phyloP scores from a whole-genome alignment of 2,888 invertebrate species.

The Cybosia mesomella region DNA sequence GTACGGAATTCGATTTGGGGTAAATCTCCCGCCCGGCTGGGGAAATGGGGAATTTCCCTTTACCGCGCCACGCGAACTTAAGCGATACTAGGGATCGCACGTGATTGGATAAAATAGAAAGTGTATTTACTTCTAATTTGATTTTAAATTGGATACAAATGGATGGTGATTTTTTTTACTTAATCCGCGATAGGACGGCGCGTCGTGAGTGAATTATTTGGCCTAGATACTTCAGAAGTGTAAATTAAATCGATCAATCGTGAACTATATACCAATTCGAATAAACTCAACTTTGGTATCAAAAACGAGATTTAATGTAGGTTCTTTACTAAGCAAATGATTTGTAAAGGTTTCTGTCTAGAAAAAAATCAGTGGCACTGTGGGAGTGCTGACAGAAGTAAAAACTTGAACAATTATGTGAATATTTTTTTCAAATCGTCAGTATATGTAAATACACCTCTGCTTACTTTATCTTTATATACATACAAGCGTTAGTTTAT shows the following conservation, averaged over 20 bases:
- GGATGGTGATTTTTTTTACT: conserved; percentile 71
- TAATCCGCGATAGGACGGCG: conserved; percentile 66
- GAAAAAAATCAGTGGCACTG: too few species aligned
- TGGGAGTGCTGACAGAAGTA: too few species aligned
- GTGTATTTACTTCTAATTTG: conserved; percentile 84
- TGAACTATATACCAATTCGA: conserved; percentile 50
- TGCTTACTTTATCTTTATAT: too few species aligned
- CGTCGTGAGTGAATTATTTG: conserved; percentile 68
- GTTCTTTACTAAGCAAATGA: neutral
- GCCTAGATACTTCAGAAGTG: conserved; percentile 64
- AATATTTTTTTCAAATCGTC: too few species aligned
- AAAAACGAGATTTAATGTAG: neutral
- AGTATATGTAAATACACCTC: too few species aligned
- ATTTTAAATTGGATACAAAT: conserved; percentile 85
- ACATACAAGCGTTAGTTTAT: too few species aligned
- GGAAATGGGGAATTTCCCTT: conserved; percentile 73
- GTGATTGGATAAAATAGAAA: conserved; percentile 81
- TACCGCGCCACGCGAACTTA: conserved; percentile 67
- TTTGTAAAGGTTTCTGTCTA: neutral
- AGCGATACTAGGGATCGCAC: conserved; percentile 68
- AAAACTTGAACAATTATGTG: too few species aligned
- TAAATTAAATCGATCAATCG: conserved; percentile 73
- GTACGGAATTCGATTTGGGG: conserved; percentile 83
- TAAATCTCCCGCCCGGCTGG: conserved; percentile 75
- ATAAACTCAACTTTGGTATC: conserved; percentile 29